Conservation (phyloP, 2,797 vertebrate genomes). For the Sciurus vulgaris region DNA sequence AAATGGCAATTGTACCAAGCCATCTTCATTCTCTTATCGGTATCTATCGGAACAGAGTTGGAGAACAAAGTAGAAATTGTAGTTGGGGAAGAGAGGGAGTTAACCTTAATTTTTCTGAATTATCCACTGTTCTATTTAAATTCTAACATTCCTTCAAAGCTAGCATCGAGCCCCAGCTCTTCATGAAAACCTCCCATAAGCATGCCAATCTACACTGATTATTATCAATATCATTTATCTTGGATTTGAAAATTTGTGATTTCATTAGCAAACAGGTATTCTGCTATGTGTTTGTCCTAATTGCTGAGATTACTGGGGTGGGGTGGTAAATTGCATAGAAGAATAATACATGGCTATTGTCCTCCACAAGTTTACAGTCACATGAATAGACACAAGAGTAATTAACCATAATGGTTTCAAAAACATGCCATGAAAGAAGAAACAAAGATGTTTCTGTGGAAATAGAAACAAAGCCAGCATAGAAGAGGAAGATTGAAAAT, state of each 20-base stretch:
- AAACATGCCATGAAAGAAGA: not conserved
- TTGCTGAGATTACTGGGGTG: not conserved
- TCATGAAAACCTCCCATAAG: not conserved
- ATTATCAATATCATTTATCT: not conserved
- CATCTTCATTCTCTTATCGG: not conserved
- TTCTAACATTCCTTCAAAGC: not conserved
- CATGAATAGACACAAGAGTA: not conserved
- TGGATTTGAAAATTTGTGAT: not conserved
- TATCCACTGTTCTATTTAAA: conserved; percentile 7
- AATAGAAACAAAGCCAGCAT: not conserved
- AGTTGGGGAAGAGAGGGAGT: not conserved
- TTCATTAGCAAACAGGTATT: conserved; percentile 9
- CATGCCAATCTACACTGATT: not conserved
- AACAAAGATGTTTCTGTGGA: not conserved
- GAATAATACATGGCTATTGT: not conserved
- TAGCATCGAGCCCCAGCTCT: not conserved
- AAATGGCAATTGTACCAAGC: not conserved
- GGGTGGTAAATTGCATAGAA: not conserved
- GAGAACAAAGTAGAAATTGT: not conserved
- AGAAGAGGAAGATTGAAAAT: not conserved
- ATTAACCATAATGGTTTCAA: not conserved
- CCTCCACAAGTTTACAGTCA: conserved; percentile 16
- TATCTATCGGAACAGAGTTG: not conserved
- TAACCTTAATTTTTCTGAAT: not conserved
- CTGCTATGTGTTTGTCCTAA: not conserved